phyloP scores from a whole-genome alignment of 2,888 invertebrate genomes.

The Proisotoma minuta region DNA sequence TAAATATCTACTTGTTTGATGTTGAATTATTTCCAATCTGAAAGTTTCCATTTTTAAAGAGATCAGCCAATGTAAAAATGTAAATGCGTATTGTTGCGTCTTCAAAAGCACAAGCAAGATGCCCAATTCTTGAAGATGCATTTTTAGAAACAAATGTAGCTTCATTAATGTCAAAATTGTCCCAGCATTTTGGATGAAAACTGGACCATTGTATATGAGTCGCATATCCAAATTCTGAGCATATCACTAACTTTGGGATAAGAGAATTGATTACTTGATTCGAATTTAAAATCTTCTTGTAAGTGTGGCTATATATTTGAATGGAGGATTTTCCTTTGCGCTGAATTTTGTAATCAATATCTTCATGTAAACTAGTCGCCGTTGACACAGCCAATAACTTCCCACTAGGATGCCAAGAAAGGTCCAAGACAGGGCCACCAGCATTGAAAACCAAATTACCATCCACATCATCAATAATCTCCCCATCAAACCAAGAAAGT shows the following conservation, averaged over 20 bases:
- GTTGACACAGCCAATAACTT: slow-evolving; percentile 39
- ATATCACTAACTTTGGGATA: slow-evolving; percentile 28
- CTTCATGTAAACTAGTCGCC: slow-evolving; percentile 19
- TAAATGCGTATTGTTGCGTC: slow-evolving; percentile 35
- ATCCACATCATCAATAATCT: slow-evolving; percentile 19
- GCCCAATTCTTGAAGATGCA: slow-evolving; percentile 23
- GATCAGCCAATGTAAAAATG: too few relatives aligned
- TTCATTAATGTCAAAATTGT: not conserved
- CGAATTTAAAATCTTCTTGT: not conserved
- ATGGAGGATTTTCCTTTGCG: slow-evolving; percentile 16
- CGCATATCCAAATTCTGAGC: slow-evolving; percentile 32
- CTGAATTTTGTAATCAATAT: slow-evolving; percentile 15
- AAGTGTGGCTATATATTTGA: slow-evolving; percentile 34
- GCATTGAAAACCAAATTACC: slow-evolving; percentile 19
- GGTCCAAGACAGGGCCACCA: slow-evolving; percentile 38
- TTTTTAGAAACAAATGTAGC: not conserved
- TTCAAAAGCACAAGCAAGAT: slow-evolving; percentile 34
- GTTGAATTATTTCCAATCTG: too few relatives aligned
- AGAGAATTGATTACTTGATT: slow-evolving; percentile 4
- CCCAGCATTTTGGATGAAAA: slow-evolving; percentile 21
- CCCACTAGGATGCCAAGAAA: slow-evolving; percentile 43
- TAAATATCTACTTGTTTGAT: too few relatives aligned
- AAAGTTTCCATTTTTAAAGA: too few relatives aligned
- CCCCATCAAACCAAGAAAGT: slow-evolving; percentile 39
- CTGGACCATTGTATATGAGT: slow-evolving; percentile 41